Conservation (phyloP, 35 echinoderm and acorn worm genomes). For the Ophioderma brevispina region DNA sequence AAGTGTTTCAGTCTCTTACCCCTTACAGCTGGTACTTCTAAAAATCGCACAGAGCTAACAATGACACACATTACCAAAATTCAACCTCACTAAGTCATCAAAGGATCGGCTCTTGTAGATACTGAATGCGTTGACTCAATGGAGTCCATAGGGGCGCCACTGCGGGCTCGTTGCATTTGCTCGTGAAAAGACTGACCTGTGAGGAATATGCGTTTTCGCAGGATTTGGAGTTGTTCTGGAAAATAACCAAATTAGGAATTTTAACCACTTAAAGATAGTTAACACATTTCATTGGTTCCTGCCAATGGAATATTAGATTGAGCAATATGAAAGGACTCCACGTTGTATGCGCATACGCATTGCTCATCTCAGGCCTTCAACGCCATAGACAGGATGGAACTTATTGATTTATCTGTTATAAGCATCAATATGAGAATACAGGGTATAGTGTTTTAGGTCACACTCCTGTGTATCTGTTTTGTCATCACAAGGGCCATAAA, state of each 20-base stretch:
- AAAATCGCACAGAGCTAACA: no score
- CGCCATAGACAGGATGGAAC: neutral
- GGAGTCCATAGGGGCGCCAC: constrained; percentile 62
- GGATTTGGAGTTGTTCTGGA: constrained; percentile 11
- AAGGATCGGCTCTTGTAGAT: constrained; percentile 63
- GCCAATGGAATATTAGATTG: neutral
- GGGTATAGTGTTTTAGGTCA: no score
- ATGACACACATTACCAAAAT: no score
- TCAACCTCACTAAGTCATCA: constrained; percentile 64
- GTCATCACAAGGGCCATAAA: no score
- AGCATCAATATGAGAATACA: no score
- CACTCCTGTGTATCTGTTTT: no score
- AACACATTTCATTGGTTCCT: neutral
- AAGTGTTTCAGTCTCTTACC: no score
- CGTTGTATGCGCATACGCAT: neutral
- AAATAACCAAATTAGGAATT: neutral
- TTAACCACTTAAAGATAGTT: neutral
- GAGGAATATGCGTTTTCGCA: neutral
- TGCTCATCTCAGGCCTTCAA: neutral
- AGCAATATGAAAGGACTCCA: neutral
- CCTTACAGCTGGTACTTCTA: no score
- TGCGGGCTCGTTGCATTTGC: constrained; percentile 30
- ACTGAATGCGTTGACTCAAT: constrained; percentile 72
- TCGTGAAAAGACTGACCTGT: constrained; percentile 3
- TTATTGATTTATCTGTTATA: no score